Evolutionary conservation across 1,140 invertebrate genomes (phyloP).

Genomic region (Drosophila nasuta): DNA sequence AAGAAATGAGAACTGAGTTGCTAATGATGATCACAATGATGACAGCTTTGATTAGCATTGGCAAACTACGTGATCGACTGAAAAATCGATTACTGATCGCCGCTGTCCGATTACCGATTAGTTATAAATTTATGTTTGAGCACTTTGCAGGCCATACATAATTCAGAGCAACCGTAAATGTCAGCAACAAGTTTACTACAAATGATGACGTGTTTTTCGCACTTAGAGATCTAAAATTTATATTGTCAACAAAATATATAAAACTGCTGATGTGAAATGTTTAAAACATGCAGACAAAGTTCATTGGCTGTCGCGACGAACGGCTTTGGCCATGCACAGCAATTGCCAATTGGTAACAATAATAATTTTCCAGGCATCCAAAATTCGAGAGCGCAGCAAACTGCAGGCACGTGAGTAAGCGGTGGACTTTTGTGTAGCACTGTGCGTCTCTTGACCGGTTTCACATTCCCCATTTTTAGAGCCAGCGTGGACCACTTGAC

Average conservation of each 20-base stretch:
- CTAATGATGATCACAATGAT: constrained; percentile 17
- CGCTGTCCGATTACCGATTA: constrained; percentile 31
- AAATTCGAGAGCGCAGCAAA: constrained; percentile 21
- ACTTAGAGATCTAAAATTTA: constrained; percentile 15
- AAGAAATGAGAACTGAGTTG: constrained; percentile 43
- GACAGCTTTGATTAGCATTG: constrained; percentile 10
- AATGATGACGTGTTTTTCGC: constrained; percentile 56
- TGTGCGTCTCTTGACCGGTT: constrained; percentile 59
- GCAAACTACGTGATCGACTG: constrained; percentile 14
- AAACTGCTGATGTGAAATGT: constrained; percentile 54
- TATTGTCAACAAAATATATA: constrained; percentile 7
- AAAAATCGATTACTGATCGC: constrained; percentile 18
- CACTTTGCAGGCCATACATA: constrained; percentile 24
- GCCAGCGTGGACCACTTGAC: constrained; percentile 50
- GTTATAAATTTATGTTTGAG: constrained; percentile 20
- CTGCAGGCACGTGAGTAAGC: constrained; percentile 51
- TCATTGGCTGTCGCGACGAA: constrained; percentile 67
- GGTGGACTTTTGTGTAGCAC: constrained; percentile 54
- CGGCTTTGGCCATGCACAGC: constrained; percentile 49
- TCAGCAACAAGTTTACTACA: constrained; percentile 46
- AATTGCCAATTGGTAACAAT: constrained; percentile 15
- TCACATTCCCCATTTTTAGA: constrained; percentile 29
- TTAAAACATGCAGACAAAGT: constrained; percentile 57
- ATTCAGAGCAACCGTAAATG: constrained; percentile 53
- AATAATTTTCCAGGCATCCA: constrained; percentile 38